Base-by-base conservation (phyloP, 2,888 invertebrate species). In the Podabrus alpinus region DNA sequence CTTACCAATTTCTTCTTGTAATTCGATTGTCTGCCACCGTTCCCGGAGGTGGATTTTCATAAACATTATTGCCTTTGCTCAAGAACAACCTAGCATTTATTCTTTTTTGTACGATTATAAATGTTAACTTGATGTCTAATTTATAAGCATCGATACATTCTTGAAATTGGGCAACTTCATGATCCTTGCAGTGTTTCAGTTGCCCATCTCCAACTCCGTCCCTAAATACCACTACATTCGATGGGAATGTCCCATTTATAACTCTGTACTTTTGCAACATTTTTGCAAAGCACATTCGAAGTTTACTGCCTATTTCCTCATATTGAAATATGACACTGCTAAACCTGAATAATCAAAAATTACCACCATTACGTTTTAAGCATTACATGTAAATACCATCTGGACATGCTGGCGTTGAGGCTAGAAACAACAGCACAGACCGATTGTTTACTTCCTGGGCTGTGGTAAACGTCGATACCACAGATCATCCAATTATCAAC, bases 201-300 rank as follows among this genome's bases (percentile, higher is more conserved):
- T 97, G 94, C 0, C 97, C 97, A 84, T 98, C 97, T 3, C 97
- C 94, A 0, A 98, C 96, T 59, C 98, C 98, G 87, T 99, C 98
- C 74, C 98, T 91, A 88, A 93, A 98, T 45, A 99, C 91, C 9
- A 98, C 90, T 45, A 98, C 93, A 80, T 92, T 92, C 0, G 93
- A 92, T 0, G 98, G 98, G 77, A 93, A 91, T 0, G 73, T 77
- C 1, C 92, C 92, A 83, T 95, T 92, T 71, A 91, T 90, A 66
- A 89, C 88, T 67, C 92, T 87, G 84, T 91, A 96, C 29, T 92
- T 90, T 69, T 91, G 89, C 2, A 97, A 84, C 0, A 95, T 90
- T 13, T 92, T 89, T 10, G 91, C 88, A 25, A 97, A 90, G 64
- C 93, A 92, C 0, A 90, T 85, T 83, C 93, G 93, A 2, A 95